phyloP scores from a whole-genome alignment of 2,797 vertebrate genomes.

The Phrynocephalus forsythii region DNA sequence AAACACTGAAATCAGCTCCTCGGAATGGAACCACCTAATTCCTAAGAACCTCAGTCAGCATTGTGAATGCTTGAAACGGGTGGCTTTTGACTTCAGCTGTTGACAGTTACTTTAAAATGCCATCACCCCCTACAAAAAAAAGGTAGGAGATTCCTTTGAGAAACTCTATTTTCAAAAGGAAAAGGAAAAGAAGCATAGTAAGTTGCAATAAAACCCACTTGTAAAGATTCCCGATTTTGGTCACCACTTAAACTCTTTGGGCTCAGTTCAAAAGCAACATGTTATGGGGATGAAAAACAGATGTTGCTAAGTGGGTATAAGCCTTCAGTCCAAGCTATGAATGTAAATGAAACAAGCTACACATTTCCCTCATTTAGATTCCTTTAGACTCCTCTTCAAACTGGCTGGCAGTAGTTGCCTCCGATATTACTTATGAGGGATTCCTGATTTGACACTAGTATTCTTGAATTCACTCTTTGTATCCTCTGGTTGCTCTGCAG shows the following conservation, averaged over 20 bases:
- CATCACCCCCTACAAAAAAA: neutral
- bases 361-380: conserved; percentile 15
- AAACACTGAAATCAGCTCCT: conserved; percentile 3
- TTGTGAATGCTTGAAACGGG: conserved; percentile 20
- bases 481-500: neutral
- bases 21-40: neutral
- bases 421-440: neutral
- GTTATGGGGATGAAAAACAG: conserved; percentile 22
- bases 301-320: neutral
- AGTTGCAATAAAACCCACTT: conserved; percentile 17
- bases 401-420: conserved; percentile 3
- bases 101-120: neutral
- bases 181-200: neutral
- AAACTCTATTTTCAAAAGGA: neutral
- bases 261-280: conserved; percentile 33
- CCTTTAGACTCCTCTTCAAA: conserved; percentile 8
- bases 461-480: neutral
- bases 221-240: conserved; percentile 25
- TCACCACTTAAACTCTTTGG: conserved; percentile 31
- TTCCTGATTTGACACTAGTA: neutral
- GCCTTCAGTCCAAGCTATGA: neutral
- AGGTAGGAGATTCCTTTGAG: neutral
- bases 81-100: conserved; percentile 19
- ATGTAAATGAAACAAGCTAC: conserved; percentile 16
- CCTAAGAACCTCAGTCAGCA: conserved; percentile 7